Base-by-base conservation (phyloP, 1,140 invertebrate species). In the Papilio glaucus region DNA sequence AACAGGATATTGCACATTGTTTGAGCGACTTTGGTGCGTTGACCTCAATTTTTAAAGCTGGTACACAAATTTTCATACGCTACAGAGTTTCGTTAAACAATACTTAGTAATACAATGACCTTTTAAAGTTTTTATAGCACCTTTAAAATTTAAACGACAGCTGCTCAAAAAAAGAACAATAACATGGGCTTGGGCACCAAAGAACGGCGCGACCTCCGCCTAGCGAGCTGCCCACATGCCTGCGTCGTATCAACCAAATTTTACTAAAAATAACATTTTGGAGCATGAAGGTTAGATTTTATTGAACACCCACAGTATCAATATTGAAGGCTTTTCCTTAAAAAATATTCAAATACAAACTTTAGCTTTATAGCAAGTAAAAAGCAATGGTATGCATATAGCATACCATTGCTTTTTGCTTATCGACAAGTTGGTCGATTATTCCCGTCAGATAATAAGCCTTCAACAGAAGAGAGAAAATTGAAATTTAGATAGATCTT, bases 1-100 rank as follows among this genome's bases (percentile, higher is more conserved):
- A 49, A 57, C 49, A 24, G 49, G 49, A 57, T n/a, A n/a, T 57
- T 57, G 10, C 49, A 26, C 45, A 49, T 18, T 45, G 21, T 57
- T 57, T 57, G 49, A 57, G 49, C 18, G 21, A 57, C 49, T 24
- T 57, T 24, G 24, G 49, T 24, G 21, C 18, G 7, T 57, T 5
- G 49, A 57, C 21, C 49, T 57, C 21, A 21, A 26, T 26, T 57
- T 57, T 26, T 12, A 57, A 12, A 24, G 10, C 10, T n/a, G n/a
- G 21, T 57, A 24, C 21, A 57, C 24, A 57, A 57, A 57, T 26
- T 57, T 7, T 12, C 21, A 57, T 24, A 12, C 4, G 21, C 15
- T 26, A 13, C 49, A 57, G 24, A 21, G 38, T 21, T 21, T 49
- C 10, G n/a, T 18, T 57, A 24, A 57, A 57, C 49, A 57, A 57